Percentiles rank a stretch among this genome's conserved stretches.
Evolutionary conservation across 1,140 invertebrate genomes (phyloP).

Genomic region (Chrysopa pallens): DNA sequence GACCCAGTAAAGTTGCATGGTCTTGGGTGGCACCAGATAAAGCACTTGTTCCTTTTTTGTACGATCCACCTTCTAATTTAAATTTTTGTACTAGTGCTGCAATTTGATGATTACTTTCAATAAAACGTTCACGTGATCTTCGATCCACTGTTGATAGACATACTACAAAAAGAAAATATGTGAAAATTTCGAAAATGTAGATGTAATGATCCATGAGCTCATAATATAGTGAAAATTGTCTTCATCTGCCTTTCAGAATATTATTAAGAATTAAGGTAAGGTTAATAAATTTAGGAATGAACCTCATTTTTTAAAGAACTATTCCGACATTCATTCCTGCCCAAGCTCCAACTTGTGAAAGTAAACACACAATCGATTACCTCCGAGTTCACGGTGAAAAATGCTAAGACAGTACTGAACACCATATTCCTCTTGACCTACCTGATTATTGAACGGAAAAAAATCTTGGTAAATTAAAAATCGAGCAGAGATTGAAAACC

Average conservation of each 20-base stretch:
- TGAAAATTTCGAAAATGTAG: constrained; percentile 3
- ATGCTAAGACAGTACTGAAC: no score
- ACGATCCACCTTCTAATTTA: constrained; percentile 55
- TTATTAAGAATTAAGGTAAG: no score
- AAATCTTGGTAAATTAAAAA: no score
- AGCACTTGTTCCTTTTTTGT: constrained; percentile 37
- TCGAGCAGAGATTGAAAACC: no score
- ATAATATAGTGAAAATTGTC: neutral
- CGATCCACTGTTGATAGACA: constrained; percentile 84
- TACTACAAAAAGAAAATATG: constrained; percentile 42
- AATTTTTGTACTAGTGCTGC: constrained; percentile 81
- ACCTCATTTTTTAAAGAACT: no score
- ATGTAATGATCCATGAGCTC: constrained; percentile 1
- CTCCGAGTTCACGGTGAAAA: no score
- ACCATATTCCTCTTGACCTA: no score
- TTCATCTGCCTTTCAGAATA: neutral
- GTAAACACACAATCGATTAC: no score
- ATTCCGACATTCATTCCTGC: no score
- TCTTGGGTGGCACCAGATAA: constrained; percentile 20
- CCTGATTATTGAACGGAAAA: no score
- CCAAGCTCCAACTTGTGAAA: no score
- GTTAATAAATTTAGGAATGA: no score
- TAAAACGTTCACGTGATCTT: constrained; percentile 67
- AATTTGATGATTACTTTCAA: constrained; percentile 86
- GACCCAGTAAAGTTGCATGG: constrained; percentile 15